These are phyloP conservation scores for Phytoseiulus persimilis DNA, from an alignment of 2,888 invertebrate genomes.

Conservation along the genomic window DNA sequence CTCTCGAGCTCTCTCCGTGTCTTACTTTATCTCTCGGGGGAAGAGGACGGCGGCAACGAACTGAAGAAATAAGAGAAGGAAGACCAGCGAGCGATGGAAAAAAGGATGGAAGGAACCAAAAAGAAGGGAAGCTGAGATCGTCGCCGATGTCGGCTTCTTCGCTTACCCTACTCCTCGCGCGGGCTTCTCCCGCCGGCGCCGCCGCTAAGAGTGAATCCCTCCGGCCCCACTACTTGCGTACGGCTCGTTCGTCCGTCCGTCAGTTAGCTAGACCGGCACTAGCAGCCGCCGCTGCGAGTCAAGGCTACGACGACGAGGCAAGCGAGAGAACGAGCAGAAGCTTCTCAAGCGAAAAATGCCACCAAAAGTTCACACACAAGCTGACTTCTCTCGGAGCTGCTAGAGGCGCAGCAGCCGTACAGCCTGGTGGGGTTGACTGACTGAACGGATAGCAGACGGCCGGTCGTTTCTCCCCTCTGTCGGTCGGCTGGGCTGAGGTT, in stretches of 20 bases:
- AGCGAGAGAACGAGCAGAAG: constrained; percentile 7
- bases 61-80: neutral
- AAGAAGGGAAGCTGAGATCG: neutral
- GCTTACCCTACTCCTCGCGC: too few species aligned
- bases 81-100: neutral
- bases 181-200: too few species aligned
- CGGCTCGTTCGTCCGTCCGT: too few species aligned
- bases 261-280: neutral
- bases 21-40: neutral
- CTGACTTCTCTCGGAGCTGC: neutral
- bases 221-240: too few species aligned
- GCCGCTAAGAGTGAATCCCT: too few species aligned
- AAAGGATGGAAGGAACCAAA: neutral
- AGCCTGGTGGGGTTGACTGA: neutral
- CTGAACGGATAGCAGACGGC: too few species aligned
- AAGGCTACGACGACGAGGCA: neutral
- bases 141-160: neutral
- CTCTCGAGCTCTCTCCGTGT: neutral
- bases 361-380: constrained; percentile 29
- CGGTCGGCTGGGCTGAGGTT: too few species aligned
- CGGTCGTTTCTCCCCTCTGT: too few species aligned
- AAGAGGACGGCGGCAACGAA: neutral
- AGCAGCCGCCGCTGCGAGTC: neutral
- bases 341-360: constrained; percentile 39
- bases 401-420: neutral